Evolutionary conservation across 2,888 invertebrate species (phyloP).

Genomic region (Trichogramma dendrolimi): DNA sequence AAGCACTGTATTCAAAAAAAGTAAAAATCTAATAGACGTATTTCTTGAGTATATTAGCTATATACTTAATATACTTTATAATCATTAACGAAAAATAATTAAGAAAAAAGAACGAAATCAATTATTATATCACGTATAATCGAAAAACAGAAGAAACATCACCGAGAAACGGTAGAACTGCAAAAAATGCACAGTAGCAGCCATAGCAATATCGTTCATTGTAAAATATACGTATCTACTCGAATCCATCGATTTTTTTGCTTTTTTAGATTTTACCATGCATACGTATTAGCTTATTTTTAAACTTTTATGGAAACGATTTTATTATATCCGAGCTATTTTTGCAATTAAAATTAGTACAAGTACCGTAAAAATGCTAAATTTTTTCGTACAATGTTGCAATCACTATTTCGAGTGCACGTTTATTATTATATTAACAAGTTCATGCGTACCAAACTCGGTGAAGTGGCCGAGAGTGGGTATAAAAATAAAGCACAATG

Average conservation of each 20-base stretch:
- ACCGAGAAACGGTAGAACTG: constrained; percentile 43
- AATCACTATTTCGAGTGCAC: no score
- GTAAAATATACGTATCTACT: constrained; percentile 43
- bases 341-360: no score
- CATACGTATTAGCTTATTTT: constrained; percentile 50
- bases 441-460: no score
- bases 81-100: constrained; percentile 41
- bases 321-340: no score
- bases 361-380: no score
- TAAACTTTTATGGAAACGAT: constrained; percentile 36
- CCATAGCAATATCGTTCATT: constrained; percentile 36
- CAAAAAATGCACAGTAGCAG: constrained; percentile 40
- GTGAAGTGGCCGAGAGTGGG: no score
- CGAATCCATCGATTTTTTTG: constrained; percentile 41
- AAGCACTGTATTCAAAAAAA: constrained; percentile 44
- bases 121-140: constrained; percentile 44
- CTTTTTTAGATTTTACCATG: constrained; percentile 48
- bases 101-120: constrained; percentile 42
- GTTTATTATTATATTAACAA: no score
- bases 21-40: constrained; percentile 42
- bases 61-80: constrained; percentile 18
- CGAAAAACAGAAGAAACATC: constrained; percentile 43
- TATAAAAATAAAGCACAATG: neutral
- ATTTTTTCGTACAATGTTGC: no score
- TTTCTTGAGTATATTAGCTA: constrained; percentile 38